Evolutionary conservation across 2,797 vertebrate species (phyloP).

Genomic region (Acanthornis magna): DNA sequence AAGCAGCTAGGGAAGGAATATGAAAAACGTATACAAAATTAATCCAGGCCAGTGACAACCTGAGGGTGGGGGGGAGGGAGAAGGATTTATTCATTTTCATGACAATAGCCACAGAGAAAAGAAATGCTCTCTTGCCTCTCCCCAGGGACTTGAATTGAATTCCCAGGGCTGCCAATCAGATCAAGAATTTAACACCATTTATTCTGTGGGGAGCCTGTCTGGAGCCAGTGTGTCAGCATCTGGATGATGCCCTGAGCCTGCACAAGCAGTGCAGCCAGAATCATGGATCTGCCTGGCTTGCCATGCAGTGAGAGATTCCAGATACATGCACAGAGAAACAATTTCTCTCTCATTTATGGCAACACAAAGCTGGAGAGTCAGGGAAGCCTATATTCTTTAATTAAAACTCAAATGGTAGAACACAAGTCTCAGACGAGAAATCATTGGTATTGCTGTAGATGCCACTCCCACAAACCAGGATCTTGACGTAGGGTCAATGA

Average conservation of each 20-base stretch:
- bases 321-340: not conserved
- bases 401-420: not conserved
- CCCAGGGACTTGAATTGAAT: slow-evolving; percentile 55
- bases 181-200: slow-evolving; percentile 56
- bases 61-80: not conserved
- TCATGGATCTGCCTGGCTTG: not conserved
- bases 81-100: slow-evolving; percentile 66
- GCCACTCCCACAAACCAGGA: not conserved
- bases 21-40: not conserved
- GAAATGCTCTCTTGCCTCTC: slow-evolving; percentile 41
- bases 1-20: not conserved
- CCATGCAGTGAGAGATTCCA: not conserved
- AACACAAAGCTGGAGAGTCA: not conserved
- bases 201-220: slow-evolving; percentile 55
- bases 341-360: not conserved
- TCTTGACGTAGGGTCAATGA: not conserved
- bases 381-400: not conserved
- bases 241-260: slow-evolving; percentile 30
- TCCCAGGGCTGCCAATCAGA: slow-evolving; percentile 70
- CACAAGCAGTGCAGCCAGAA: not conserved
- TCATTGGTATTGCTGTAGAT: not conserved
- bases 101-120: slow-evolving; percentile 63
- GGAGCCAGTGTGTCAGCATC: slow-evolving; percentile 48
- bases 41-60: slow-evolving; percentile 47
- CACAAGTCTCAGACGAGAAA: not conserved